A percentile compares a stretch with the other conserved stretches of the same genome.
Evolutionary conservation across 2,888 invertebrate species (phyloP).

Genomic region (Protonemura montana): DNA sequence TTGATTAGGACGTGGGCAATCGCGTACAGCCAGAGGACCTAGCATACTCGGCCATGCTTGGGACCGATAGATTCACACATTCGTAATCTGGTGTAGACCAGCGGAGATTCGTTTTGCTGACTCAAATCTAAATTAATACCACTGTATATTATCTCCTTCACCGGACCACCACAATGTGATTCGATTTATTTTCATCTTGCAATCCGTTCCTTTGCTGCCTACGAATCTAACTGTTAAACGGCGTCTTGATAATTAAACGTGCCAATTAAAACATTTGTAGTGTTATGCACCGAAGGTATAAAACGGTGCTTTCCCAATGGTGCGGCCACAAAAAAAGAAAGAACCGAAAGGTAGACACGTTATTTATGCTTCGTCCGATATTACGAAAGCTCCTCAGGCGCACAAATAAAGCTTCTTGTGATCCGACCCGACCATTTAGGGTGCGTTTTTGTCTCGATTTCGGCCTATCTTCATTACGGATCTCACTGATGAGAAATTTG

Average conservation of each 20-base stretch:
- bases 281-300: background rate
- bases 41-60: background rate
- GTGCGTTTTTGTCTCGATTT: background rate
- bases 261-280: background rate
- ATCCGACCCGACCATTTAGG: background rate
- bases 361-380: background rate
- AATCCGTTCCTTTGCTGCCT: background rate
- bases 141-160: background rate
- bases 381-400: background rate
- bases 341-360: background rate
- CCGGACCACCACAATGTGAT: background rate
- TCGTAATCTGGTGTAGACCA: background rate
- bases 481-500: slow-evolving; percentile 26
- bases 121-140: background rate
- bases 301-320: background rate
- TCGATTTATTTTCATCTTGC: background rate
- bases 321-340: background rate
- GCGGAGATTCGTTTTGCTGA: background rate
- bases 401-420: background rate
- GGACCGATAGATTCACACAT: background rate
- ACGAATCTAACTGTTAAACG: background rate
- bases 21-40: background rate
- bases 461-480: slow-evolving; percentile 3
- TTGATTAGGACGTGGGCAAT: slow-evolving; percentile 32
- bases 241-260: background rate